These are phyloP conservation scores for Camelus bactrianus DNA, from an alignment of 2,113 vertebrate species.

Conservation along the genomic window DNA sequence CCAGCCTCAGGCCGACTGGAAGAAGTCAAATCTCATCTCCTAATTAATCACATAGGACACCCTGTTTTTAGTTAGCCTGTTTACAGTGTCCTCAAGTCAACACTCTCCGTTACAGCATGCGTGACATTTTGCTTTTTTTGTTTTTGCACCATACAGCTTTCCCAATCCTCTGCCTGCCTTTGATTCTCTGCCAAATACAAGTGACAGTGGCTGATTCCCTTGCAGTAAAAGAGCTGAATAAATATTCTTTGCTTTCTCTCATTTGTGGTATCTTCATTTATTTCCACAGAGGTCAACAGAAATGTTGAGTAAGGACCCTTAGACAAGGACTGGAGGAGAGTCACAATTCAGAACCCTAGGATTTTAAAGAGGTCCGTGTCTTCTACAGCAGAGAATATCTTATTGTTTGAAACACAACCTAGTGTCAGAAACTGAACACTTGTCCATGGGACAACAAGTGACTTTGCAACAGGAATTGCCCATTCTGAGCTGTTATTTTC, in stretches of 20 bases:
- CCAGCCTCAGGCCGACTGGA: background rate
- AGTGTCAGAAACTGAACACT: background rate
- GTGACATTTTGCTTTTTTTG: background rate
- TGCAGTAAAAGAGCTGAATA: background rate
- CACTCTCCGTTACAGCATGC: background rate
- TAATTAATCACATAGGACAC: background rate
- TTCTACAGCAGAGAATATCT: background rate
- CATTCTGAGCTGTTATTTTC: background rate
- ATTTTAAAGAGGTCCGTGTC: background rate
- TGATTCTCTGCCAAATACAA: background rate
- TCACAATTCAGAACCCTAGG: background rate
- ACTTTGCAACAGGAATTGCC: background rate
- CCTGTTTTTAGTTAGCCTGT: background rate
- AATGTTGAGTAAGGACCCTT: background rate
- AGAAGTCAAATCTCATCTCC: background rate
- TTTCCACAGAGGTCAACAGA: background rate
- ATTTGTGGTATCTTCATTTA: background rate
- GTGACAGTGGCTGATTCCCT: background rate
- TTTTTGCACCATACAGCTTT: background rate
- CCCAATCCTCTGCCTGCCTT: background rate
- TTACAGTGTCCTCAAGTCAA: background rate
- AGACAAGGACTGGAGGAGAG: background rate
- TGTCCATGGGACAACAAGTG: background rate
- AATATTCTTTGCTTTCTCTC: background rate
- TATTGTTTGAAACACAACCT: background rate